Base-by-base conservation (phyloP, 2,888 invertebrate species). In the Esperia sulphurella region DNA sequence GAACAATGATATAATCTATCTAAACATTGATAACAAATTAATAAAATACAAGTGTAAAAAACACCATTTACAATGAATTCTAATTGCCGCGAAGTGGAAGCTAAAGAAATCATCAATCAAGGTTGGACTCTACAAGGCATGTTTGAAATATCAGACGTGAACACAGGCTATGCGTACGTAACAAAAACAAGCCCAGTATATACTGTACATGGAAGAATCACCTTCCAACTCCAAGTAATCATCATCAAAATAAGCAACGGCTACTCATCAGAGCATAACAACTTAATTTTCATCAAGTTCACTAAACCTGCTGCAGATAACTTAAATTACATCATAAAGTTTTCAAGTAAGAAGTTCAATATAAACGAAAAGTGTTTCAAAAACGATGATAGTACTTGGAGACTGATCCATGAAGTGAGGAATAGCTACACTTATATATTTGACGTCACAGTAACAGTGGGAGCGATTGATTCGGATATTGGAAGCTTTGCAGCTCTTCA, bases 401-500 rank as follows among this genome's bases (percentile, higher is more conserved):
- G 44, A 45, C 29, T 45, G 1, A 41, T 48, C 10, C 28, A 44
- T 14, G 48, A 48, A 10, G 28, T 43, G 31, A 48, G 44, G 14
- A 41, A 40, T 12, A 40, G 28, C 10, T 44, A 28, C 30, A 28
- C 41, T 0, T 49, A 37, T 14, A 38, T 14, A n/a, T 45, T 45
- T 9, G 49, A 49, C 28, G 9, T 49, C 0, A 14, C 29, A 14
- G 29, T 42, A 0, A 4, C 3, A 12, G 30, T 49, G 7, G 49
- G 45, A 9, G 38, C 38, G 0, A 41, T 40, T 28, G 41, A 41
- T 9, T 21, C 21, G 5, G 35, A 12, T 21, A 14, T 14, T 14
- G 41, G 42, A 5, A 8, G 40, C 1, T 46, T 46, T 13, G 37
- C 14, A 12, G 12, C 35, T 9, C 46, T 46, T 10, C 29, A 21